Percentiles rank a stretch among this genome's conserved stretches.
phyloP scores from a whole-genome alignment of 2,888 invertebrate genomes.

The Polia nebulosa region DNA sequence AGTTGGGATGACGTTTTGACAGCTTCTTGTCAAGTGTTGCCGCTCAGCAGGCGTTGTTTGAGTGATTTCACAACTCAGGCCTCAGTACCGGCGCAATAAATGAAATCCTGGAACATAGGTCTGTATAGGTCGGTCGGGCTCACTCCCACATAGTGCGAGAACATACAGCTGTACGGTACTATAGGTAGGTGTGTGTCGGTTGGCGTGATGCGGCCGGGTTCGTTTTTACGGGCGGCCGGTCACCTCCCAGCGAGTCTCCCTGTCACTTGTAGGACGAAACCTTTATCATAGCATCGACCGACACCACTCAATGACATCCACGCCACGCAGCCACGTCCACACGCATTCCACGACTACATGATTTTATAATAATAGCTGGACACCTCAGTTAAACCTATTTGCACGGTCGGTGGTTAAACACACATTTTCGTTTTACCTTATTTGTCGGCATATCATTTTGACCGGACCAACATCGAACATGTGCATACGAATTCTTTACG shows the following conservation, averaged over 20 bases:
- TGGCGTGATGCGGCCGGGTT: slow-evolving; percentile 62
- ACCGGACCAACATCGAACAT: slow-evolving; percentile 23
- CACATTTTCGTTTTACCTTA: slow-evolving; percentile 42
- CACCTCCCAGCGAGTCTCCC: slow-evolving; percentile 64
- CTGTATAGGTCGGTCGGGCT: slow-evolving; percentile 42
- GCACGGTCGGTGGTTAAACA: slow-evolving; percentile 30
- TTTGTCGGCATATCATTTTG: slow-evolving; percentile 25
- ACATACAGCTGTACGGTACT: slow-evolving; percentile 31
- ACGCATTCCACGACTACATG: slow-evolving; percentile 19
- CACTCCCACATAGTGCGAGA: slow-evolving; percentile 52
- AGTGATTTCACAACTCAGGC: slow-evolving; percentile 26
- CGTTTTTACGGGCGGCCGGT: slow-evolving; percentile 68
- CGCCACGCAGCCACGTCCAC: slow-evolving; percentile 23
- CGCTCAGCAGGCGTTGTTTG: neutral
- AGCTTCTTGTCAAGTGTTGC: neutral
- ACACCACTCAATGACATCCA: slow-evolving; percentile 59
- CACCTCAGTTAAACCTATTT: slow-evolving; percentile 44
- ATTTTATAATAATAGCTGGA: slow-evolving; percentile 36
- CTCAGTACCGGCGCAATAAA: slow-evolving; percentile 33
- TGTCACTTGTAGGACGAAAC: slow-evolving; percentile 65
- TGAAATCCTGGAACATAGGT: slow-evolving; percentile 45
- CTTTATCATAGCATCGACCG: slow-evolving; percentile 67
- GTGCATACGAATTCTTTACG: slow-evolving; percentile 54
- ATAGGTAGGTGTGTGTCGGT: slow-evolving; percentile 44
- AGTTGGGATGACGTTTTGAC: slow-evolving; percentile 4